phyloP scores from a whole-genome alignment of 1,140 invertebrate species.

The Lucilia sericata region DNA sequence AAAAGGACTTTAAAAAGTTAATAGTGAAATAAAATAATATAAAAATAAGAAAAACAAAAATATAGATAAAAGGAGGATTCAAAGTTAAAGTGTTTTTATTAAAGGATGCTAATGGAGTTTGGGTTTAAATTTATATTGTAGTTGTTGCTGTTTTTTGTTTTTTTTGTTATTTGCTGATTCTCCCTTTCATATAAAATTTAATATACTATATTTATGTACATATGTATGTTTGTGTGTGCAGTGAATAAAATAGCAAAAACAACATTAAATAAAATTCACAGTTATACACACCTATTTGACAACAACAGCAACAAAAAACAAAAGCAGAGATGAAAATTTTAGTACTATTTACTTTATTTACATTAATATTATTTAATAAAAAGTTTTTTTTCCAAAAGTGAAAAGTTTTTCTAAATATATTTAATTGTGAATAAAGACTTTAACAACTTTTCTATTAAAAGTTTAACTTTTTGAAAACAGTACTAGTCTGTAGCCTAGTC shows the following conservation, averaged over 20 bases:
- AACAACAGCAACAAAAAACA: neutral
- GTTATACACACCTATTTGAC: constrained; percentile 19
- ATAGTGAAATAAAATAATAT: neutral
- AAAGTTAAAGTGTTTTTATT: constrained; percentile 18
- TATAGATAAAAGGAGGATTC: neutral
- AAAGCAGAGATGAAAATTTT: neutral
- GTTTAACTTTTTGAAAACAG: too few species aligned
- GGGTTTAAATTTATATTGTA: neutral
- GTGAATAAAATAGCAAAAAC: neutral
- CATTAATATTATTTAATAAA: too few species aligned
- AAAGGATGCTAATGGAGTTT: constrained; percentile 20
- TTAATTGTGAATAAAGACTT: too few species aligned
- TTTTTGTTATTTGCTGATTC: neutral
- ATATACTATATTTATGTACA: too few species aligned
- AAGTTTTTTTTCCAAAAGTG: too few species aligned
- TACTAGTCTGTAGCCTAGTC: too few species aligned
- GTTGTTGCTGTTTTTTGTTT: neutral
- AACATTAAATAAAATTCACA: constrained; percentile 6
- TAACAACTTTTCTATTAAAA: too few species aligned
- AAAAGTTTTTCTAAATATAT: too few species aligned
- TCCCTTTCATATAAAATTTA: constrained; percentile 7
- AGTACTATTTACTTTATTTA: neutral
- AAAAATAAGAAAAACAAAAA: neutral
- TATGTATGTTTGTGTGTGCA: too few species aligned
- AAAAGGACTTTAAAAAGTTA: constrained; percentile 9